Evolutionary conservation across 2,888 invertebrate genomes (phyloP).

Genomic region (Syritta pipiens): DNA sequence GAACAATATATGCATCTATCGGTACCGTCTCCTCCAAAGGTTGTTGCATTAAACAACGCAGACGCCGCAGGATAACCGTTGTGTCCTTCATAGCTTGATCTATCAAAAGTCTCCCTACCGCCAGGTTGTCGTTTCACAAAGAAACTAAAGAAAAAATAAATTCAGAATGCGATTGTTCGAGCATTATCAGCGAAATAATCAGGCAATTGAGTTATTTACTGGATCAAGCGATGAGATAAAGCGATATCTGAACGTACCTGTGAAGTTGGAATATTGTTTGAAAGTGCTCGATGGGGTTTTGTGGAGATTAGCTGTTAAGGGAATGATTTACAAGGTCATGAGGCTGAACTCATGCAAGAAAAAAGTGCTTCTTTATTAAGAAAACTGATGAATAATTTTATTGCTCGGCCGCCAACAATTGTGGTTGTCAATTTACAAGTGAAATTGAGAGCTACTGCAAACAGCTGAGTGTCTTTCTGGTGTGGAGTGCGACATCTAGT

Average conservation of each 20-base stretch:
- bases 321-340: too few relatives aligned
- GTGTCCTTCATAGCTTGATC: conserved; percentile 76
- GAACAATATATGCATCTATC: conserved; percentile 87
- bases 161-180: too few relatives aligned
- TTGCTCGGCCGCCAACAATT: background rate
- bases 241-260: conserved; percentile 16
- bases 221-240: conserved; percentile 19
- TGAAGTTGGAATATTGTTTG: too few relatives aligned
- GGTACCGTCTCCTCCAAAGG: conserved; percentile 71
- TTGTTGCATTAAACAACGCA: conserved; percentile 75
- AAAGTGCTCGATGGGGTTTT: too few relatives aligned
- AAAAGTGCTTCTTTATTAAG: too few relatives aligned
- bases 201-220: conserved; percentile 26
- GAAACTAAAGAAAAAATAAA: conserved; percentile 2
- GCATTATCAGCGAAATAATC: too few relatives aligned
- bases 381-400: too few relatives aligned
- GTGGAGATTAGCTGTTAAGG: background rate
- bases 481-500: conserved; percentile 1
- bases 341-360: too few relatives aligned
- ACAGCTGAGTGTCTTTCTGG: conserved; percentile 23
- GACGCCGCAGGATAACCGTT: conserved; percentile 72
- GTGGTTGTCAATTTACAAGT: background rate
- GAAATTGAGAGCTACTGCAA: conserved; percentile 8
- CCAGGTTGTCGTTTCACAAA: conserved; percentile 32
- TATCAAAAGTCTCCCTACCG: conserved; percentile 49